Evolutionary conservation across 2,113 vertebrate genomes (phyloP).

Genomic region (Mesembrinibis cayennensis): DNA sequence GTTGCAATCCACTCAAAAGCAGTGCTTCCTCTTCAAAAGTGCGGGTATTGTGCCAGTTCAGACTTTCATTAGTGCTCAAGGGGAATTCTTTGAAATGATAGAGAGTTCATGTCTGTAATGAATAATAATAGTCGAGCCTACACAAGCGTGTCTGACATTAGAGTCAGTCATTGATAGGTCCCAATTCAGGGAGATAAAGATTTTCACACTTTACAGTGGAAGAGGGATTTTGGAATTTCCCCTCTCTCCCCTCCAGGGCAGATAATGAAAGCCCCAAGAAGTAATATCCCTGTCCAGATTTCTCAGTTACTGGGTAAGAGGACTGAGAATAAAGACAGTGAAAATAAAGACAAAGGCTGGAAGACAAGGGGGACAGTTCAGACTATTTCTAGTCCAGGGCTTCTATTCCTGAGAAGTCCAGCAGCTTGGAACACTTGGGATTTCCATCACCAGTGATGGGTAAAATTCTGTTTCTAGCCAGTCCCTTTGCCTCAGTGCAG

Average conservation of each 20-base stretch:
- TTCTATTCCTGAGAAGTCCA: not conserved
- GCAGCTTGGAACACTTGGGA: not conserved
- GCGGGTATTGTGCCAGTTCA: not conserved
- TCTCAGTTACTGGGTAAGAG: not conserved
- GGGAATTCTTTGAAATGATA: not conserved
- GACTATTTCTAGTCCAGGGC: not conserved
- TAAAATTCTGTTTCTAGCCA: not conserved
- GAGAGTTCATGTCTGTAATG: not conserved
- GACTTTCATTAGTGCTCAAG: not conserved
- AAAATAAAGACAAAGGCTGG: not conserved
- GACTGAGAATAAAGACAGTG: not conserved
- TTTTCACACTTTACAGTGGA: not conserved
- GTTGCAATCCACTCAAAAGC: not conserved
- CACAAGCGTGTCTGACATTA: not conserved
- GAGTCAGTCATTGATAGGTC: not conserved
- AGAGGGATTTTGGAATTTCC: not conserved
- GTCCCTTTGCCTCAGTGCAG: not conserved
- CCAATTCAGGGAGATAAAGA: not conserved
- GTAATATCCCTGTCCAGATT: not conserved
- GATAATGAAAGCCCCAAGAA: not conserved
- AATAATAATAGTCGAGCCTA: not conserved
- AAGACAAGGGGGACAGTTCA: not conserved
- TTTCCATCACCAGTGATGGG: not conserved
- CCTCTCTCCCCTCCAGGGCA: not conserved
- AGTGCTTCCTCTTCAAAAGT: not conserved